Base-by-base conservation (phyloP, 2,113 vertebrate genomes). In the Neogale vison region DNA sequence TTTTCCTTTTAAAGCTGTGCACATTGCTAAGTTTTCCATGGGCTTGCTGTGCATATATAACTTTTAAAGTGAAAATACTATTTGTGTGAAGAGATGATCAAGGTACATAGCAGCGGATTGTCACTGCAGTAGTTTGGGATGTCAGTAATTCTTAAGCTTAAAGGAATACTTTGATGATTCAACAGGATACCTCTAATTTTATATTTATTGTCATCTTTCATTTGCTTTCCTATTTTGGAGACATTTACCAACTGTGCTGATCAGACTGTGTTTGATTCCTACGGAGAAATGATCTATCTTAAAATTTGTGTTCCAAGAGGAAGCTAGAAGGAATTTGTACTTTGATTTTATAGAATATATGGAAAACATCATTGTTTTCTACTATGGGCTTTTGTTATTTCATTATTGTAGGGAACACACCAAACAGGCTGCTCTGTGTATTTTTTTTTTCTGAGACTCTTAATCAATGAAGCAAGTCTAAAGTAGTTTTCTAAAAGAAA, bases 31-130 rank as follows among this genome's bases (percentile, higher is more conserved):
- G 34, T 47, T 97, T 97, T 82, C 86, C 45, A 77, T 34, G 15
- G 50, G 7, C 45, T 82, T 85, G 17, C 50, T 88, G 81, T 77
- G 67, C n/a, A 95, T 65, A 81, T 4, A 47, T 65, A 79, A 71
- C 31, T 94, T 96, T 90, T 83, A 90, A 95, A 94, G 85, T 79
- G 29, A 88, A 94, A 90, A 82, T 82, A 21, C 47, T 94, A 15
- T 45, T 77, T 95, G 50, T 90, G 36, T 84, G 50, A 93, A 61
- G 24, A 55, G n/a, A 23, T 79, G 80, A 87, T 89, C 59, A 95
- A 93, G 83, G 50, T 59, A 42, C 24, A 63, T 42, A 21, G 3
- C 47, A 31, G 31, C 4, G 0, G 65, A n/a, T n/a, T 86, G 63
- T 57, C 61, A 47, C 36, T 81, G 76, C 1, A 34, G 31, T 90